phyloP scores from a whole-genome alignment of 2,888 invertebrate genomes.

The Kuschelorhynchus macadamiae region DNA sequence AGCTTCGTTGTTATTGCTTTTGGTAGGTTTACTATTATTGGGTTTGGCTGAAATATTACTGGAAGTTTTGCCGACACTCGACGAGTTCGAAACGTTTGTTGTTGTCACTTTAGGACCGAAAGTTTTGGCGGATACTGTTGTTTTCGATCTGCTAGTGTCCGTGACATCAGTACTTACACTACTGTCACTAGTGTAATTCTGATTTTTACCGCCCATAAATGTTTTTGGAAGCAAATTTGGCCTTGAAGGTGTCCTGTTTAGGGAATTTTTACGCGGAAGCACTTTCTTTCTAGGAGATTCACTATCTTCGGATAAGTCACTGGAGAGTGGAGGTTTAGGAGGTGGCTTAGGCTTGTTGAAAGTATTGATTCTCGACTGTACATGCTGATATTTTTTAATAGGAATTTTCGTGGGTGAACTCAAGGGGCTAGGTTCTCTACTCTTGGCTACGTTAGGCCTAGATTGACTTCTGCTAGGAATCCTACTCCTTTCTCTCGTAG shows the following conservation, averaged over 20 bases:
- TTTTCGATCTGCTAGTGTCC: slow-evolving; percentile 16
- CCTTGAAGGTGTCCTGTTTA: slow-evolving; percentile 55
- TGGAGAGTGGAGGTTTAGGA: slow-evolving; percentile 57
- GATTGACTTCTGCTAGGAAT: slow-evolving; percentile 55
- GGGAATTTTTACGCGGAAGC: slow-evolving; percentile 57
- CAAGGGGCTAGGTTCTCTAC: slow-evolving; percentile 62
- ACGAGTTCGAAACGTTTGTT: slow-evolving; percentile 9
- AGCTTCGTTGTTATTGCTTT: slow-evolving; percentile 4
- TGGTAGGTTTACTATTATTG: not conserved
- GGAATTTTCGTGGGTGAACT: slow-evolving; percentile 63
- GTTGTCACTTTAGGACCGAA: slow-evolving; percentile 35
- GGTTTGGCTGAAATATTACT: not conserved
- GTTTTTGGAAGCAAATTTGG: slow-evolving; percentile 53
- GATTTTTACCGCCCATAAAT: slow-evolving; percentile 36
- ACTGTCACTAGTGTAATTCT: slow-evolving; percentile 55
- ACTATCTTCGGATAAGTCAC: slow-evolving; percentile 57
- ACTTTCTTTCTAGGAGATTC: slow-evolving; percentile 51
- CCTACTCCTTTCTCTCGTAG: slow-evolving; percentile 54
- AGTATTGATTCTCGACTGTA: slow-evolving; percentile 67
- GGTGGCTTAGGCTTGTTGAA: slow-evolving; percentile 65
- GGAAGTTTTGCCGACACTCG: slow-evolving; percentile 11
- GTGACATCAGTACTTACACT: slow-evolving; percentile 42
- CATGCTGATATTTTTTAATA: slow-evolving; percentile 62
- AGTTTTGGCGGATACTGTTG: slow-evolving; percentile 18
- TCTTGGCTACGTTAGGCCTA: slow-evolving; percentile 47